Percentiles rank a stretch among this genome's conserved stretches.
Conservation (phyloP, 2,888 invertebrate genomes). For the Entomobrya proxima region DNA sequence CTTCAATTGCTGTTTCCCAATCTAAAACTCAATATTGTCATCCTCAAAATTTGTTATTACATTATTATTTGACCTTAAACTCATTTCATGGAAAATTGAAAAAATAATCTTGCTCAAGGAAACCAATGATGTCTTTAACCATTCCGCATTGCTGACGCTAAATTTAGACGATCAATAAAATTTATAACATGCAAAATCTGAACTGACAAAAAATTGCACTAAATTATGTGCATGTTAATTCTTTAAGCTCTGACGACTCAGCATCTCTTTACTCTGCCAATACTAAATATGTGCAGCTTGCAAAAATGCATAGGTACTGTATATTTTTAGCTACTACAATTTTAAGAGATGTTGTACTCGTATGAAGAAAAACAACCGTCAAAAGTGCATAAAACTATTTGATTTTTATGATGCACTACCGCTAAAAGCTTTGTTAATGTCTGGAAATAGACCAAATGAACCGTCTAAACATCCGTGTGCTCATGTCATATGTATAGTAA, state of each 20-base stretch:
- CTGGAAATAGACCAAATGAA: neutral
- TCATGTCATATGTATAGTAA: neutral
- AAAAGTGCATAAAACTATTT: neutral
- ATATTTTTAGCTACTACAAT: too few relatives aligned
- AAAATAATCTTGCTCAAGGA: constrained; percentile 28
- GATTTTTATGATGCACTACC: neutral
- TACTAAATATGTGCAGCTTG: too few relatives aligned
- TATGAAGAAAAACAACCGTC: neutral
- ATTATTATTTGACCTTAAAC: constrained; percentile 55
- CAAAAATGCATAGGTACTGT: too few relatives aligned
- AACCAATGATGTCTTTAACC: neutral
- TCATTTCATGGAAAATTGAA: constrained; percentile 47
- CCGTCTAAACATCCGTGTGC: neutral
- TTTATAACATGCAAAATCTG: neutral
- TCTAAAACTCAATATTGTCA: neutral
- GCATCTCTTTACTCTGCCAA: too few relatives aligned
- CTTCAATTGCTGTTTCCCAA: neutral
- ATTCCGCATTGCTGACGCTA: neutral
- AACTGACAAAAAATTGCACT: neutral
- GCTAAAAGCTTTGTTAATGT: neutral
- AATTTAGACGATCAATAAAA: neutral
- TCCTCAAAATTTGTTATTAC: constrained; percentile 20
- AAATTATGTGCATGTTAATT: neutral
- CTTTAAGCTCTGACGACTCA: too few relatives aligned
- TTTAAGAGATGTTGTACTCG: neutral